Evolutionary conservation across 2,797 vertebrate species (phyloP).

Genomic region (Pagetopsis macropterus): DNA sequence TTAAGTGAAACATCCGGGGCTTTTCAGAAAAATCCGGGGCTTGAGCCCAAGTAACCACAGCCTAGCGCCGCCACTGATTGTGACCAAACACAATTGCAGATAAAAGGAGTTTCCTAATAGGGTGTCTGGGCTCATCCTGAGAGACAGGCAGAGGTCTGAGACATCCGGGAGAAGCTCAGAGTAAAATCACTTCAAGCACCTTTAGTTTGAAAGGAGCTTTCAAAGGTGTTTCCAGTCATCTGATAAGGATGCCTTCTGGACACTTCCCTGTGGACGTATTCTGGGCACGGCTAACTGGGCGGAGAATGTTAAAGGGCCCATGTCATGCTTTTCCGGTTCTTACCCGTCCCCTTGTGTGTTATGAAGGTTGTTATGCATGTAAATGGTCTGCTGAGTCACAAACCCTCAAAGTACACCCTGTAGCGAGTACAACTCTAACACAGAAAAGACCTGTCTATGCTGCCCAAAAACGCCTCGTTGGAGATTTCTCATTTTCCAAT

Average conservation of each 20-base stretch:
- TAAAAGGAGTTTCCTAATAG: slow-evolving; percentile 3
- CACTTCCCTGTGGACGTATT: slow-evolving; percentile 23
- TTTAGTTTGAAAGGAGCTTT: slow-evolving; percentile 30
- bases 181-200: slow-evolving; percentile 16
- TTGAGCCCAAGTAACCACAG: no score
- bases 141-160: background rate
- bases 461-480: no score
- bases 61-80: background rate
- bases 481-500: no score
- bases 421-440: no score
- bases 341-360: no score
- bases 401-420: no score
- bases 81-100: background rate
- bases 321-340: no score
- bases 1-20: no score
- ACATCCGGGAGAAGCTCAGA: slow-evolving; percentile 23
- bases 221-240: slow-evolving; percentile 31
- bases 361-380: no score
- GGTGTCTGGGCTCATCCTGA: slow-evolving; percentile 1
- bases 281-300: slow-evolving; percentile 2
- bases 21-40: no score
- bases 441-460: no score
- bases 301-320: slow-evolving; percentile 10
- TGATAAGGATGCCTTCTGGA: slow-evolving; percentile 23
- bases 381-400: no score